Conservation (phyloP, 92 coral and sea anemone species). For the Phenganax marumi region DNA sequence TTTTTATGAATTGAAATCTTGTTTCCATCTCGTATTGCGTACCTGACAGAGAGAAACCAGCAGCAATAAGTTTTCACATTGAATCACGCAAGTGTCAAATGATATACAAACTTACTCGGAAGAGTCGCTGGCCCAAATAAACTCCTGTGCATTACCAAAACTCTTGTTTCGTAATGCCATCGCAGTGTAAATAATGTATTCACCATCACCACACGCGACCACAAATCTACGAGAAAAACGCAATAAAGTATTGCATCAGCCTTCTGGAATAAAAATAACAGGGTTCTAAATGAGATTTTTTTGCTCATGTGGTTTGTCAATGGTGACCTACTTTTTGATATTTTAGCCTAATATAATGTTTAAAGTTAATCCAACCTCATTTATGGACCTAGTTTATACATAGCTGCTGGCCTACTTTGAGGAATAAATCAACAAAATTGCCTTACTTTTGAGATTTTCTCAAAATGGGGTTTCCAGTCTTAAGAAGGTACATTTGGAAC, state of each 20-base stretch:
- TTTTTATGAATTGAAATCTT: conserved; percentile 88
- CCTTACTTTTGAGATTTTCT: no score
- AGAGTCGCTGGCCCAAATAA: conserved; percentile 98
- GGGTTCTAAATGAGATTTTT: no score
- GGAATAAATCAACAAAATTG: no score
- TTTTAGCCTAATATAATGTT: no score
- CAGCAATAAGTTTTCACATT: not conserved
- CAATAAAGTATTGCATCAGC: not conserved
- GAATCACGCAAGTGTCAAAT: not conserved
- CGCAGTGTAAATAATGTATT: conserved; percentile 96
- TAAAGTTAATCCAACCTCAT: no score
- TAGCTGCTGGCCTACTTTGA: no score
- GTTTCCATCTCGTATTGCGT: conserved; percentile 92
- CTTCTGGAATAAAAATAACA: not conserved
- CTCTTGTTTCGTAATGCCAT: conserved; percentile 99
- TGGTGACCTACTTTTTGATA: no score
- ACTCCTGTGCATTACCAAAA: conserved; percentile 98
- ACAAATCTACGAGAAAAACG: conserved; percentile 67
- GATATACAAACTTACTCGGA: conserved; percentile 75
- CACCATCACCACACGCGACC: conserved; percentile 99
- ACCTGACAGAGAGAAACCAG: conserved; percentile 48
- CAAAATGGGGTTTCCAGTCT: no score
- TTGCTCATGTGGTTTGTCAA: no score
- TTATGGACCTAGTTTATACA: no score
- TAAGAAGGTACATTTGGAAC: no score